Percentiles rank a stretch among this genome's conserved stretches.
Evolutionary conservation across 2,113 vertebrate genomes (phyloP).

Genomic region (Chiloscyllium plagiosum): DNA sequence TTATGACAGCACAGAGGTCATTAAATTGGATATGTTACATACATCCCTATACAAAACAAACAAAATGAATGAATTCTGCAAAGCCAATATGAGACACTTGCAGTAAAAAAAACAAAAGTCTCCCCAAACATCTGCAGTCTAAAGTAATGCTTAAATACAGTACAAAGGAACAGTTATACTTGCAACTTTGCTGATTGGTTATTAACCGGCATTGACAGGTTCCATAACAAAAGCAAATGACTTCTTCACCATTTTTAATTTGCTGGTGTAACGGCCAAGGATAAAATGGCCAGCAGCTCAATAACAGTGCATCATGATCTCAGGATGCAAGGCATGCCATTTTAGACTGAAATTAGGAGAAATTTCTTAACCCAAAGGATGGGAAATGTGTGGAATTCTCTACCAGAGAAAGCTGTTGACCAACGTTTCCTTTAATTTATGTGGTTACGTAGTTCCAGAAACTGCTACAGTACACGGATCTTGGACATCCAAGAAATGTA

Average conservation of each 20-base stretch:
- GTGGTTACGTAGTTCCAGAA: no score
- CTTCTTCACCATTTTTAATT: neutral
- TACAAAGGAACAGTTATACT: neutral
- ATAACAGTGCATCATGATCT: no score
- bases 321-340: no score
- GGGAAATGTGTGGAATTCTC: no score
- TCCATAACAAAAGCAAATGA: neutral
- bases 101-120: neutral
- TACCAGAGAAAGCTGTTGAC: no score
- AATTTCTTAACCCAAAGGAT: no score
- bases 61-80: neutral
- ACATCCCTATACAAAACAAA: neutral
- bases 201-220: neutral
- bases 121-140: neutral
- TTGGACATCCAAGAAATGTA: no score
- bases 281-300: neutral
- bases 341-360: no score
- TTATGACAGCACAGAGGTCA: neutral
- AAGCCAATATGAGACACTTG: neutral
- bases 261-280: neutral
- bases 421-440: no score
- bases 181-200: neutral
- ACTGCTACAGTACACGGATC: no score
- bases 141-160: neutral
- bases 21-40: neutral